A percentile compares a stretch with the other conserved stretches of the same genome.
Conservation (phyloP, 2,888 invertebrate genomes). For the Noctua comes region DNA sequence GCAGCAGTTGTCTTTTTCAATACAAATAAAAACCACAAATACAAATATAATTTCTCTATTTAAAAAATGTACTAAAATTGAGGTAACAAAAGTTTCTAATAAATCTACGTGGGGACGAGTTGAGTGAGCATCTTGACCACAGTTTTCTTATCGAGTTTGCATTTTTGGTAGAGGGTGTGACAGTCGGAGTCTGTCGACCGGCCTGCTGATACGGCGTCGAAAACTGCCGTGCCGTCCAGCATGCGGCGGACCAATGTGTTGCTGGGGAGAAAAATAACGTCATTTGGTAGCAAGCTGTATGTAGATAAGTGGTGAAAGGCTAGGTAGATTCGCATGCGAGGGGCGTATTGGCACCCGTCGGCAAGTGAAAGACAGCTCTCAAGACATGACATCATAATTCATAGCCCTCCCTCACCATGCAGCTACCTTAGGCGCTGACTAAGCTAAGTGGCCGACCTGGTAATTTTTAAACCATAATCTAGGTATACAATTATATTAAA, state of each 20-base stretch:
- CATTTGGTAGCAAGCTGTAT: neutral
- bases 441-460: neutral
- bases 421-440: neutral
- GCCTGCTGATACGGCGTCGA: slow-evolving; percentile 93
- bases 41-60: slow-evolving; percentile 44
- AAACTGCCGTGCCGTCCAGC: slow-evolving; percentile 93
- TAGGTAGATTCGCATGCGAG: neutral
- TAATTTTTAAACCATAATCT: too few species aligned
- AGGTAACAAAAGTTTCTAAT: slow-evolving; percentile 27
- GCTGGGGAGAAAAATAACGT: slow-evolving; percentile 83
- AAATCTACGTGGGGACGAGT: slow-evolving; percentile 88
- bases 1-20: neutral
- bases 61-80: slow-evolving; percentile 39
- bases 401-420: neutral
- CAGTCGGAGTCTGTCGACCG: slow-evolving; percentile 91
- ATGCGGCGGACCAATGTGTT: slow-evolving; percentile 92
- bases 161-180: slow-evolving; percentile 91
- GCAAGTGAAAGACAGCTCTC: neutral
- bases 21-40: neutral
- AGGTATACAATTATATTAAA: neutral
- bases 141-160: slow-evolving; percentile 92
- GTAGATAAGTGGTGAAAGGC: neutral
- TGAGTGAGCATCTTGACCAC: slow-evolving; percentile 92
- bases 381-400: neutral
- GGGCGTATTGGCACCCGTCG: neutral